Base-by-base conservation (phyloP, 2,797 vertebrate species). In the Gastrophryne carolinensis region DNA sequence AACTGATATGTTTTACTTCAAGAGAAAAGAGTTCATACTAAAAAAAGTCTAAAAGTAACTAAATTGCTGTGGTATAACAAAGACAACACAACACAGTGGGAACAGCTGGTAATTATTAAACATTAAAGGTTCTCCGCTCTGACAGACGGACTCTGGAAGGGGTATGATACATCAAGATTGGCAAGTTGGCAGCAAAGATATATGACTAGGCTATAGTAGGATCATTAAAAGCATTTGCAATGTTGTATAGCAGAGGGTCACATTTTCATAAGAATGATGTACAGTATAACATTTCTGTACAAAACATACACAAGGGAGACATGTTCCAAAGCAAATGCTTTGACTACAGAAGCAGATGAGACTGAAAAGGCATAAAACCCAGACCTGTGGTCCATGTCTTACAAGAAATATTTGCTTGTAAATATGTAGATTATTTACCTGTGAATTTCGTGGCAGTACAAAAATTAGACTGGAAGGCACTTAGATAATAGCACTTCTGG, bases 101-200 rank as follows among this genome's bases (percentile, higher is more conserved):
- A 61, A 61, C 57, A 72, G 57, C 69, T 52, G 69, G 41, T 37
- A 57, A 37, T 62, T 41, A 62, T 72, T 72, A 72, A 72, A 72
- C 69, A 72, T 72, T 61, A 61, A 62, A 72, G 44, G 41, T 26
- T 62, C 17, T 30, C 11, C 9, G 29, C 69, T 26, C 57, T 62
- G 69, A 72, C 69, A 72, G 44, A 50, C 57, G 56, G 57, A 61
- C 57, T 62, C 7, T 24, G 49, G 30, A 24, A 62, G 69, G 37
- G 32, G 57, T 52, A 72, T 72, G 57, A 72, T 72, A 72, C 69
- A 72, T 72, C 69, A 72, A 37, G 69, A 62, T 44, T 71, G 69
- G 69, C 69, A 72, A 61, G 44, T 72, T 72, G 69, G 69, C 69
- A 72, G 69, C 57, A 23, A 24, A 61, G 57, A 72, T 72, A 61